A percentile compares a stretch with the other conserved stretches of the same genome.
Conservation (phyloP, 2,113 vertebrate genomes). For the Tachysurus fulvidraco region DNA sequence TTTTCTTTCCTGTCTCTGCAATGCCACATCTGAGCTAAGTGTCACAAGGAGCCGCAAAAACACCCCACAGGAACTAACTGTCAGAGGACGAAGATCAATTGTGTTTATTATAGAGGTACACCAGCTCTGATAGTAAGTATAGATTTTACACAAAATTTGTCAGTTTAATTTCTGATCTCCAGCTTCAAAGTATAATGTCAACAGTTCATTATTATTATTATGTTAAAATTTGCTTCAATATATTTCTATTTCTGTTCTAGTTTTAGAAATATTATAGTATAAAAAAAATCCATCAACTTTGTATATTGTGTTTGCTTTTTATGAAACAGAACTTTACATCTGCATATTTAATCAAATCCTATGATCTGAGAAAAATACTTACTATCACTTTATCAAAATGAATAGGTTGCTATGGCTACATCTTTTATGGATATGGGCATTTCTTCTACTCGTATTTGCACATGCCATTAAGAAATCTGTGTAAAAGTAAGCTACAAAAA, state of each 20-base stretch:
- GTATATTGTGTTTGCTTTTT: not conserved
- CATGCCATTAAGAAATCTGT: not conserved
- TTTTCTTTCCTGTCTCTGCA: conserved; percentile 61
- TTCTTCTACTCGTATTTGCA: not conserved
- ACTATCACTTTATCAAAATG: not conserved
- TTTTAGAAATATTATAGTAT: not conserved
- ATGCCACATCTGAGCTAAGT: conserved; percentile 64
- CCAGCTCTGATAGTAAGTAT: not conserved
- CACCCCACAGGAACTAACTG: conserved; percentile 52
- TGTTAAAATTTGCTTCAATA: not conserved
- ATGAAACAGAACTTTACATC: not conserved
- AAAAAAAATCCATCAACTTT: too few species aligned
- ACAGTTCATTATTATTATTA: not conserved
- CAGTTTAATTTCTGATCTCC: not conserved
- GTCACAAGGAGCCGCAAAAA: conserved; percentile 45
- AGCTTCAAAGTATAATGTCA: not conserved
- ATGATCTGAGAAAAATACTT: not conserved
- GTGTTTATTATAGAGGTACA: conserved; percentile 20
- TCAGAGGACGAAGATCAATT: conserved; percentile 55
- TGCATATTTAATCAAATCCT: not conserved
- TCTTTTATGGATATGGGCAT: not conserved
- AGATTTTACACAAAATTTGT: not conserved
- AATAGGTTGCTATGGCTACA: not conserved
- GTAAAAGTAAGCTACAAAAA: not conserved
- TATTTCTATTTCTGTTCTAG: not conserved